Base-by-base conservation (phyloP, 2,888 invertebrate species). In the Automeris io region DNA sequence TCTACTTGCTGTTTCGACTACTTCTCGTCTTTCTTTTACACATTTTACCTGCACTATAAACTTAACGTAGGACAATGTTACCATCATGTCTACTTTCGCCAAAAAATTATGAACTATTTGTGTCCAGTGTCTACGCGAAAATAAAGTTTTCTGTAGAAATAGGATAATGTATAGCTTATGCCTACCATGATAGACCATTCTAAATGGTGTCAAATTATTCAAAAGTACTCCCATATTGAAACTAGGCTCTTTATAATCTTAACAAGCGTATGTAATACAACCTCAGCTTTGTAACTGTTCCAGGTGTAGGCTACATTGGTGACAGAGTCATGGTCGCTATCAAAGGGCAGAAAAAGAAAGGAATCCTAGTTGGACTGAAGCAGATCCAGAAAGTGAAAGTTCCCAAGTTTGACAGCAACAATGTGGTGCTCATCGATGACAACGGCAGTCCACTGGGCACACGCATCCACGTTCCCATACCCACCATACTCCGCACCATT, bases 391-490 rank as follows among this genome's bases (percentile, higher is more conserved):
- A 89, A 39, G 76, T 91, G 0, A 93, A 93, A 72, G 89, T 96
- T 23, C 98, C 98, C 0, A 93, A 93, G 68, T 97, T 95, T 72
- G 98, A 99, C 72, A 95, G 93, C 61, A 99, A 99, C 70, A 99
- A 99, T 79, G 82, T 99, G 38, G 99, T 99, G 1, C 85, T 99
- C 0, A 93, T 99, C 26, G 98, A 99, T 63, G 97, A 99, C 61
- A 94, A 90, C 61, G 99, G 98, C 11, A 93, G 94, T 8, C 99
- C 99, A 0, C 77, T 98, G 2, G 99, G 99, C 11, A 99, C 96
- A 1, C 89, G 99, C 54, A 96, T 99, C 53, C 93, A 95, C 57
- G 97, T 95, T 1, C 99, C 99, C 0, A 93, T 99, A 45, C 99
- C 99, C 1, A 94, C 96, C 2, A 89, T 94, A 43, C 83, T 98